phyloP scores from a whole-genome alignment of 2,113 vertebrate genomes.

The Brachypteracias leptosomus region DNA sequence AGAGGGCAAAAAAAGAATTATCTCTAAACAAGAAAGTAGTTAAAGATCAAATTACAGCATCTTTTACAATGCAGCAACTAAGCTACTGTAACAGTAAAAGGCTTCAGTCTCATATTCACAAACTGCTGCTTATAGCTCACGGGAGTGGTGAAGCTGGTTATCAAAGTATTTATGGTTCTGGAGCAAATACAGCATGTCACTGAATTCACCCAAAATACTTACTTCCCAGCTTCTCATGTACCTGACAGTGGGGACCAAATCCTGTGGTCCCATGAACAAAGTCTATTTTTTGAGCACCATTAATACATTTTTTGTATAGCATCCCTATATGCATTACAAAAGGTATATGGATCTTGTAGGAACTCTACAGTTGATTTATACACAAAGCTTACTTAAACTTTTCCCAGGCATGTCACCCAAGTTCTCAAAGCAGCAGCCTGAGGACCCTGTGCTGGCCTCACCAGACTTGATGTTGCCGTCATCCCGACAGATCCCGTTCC shows the following conservation, averaged over 20 bases:
- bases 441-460: constrained; percentile 41
- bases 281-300: not conserved
- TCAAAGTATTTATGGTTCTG: not conserved
- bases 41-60: not conserved
- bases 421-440: not conserved
- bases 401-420: fast-evolving
- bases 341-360: not conserved
- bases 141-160: not conserved
- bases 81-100: not conserved
- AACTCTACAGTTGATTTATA: not conserved
- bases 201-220: not conserved
- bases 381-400: not conserved
- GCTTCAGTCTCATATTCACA: not conserved
- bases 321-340: not conserved
- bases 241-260: not conserved
- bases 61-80: not conserved
- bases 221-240: not conserved
- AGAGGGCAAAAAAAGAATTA: not conserved
- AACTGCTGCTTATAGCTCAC: not conserved
- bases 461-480: constrained; percentile 88
- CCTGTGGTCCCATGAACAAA: not conserved
- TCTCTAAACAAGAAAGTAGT: not conserved
- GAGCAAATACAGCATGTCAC: not conserved
- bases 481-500: constrained; percentile 92
- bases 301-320: not conserved